Evolutionary conservation across 2,113 vertebrate genomes (phyloP).

Genomic region (Cololabis saira): DNA sequence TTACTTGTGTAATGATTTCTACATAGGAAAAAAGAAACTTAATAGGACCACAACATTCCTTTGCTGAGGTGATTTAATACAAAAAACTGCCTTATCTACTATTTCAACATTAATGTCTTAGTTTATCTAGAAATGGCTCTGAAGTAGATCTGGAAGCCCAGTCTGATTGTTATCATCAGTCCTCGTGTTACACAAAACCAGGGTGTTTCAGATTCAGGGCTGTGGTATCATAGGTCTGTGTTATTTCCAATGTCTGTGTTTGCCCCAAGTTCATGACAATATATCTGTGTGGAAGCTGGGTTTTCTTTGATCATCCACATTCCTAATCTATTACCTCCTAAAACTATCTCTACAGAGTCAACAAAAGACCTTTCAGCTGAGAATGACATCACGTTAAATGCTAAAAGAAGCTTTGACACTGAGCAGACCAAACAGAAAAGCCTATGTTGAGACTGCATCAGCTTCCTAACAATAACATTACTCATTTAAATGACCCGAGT

Average conservation of each 20-base stretch:
- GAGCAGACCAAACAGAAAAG: slow-evolving; percentile 45
- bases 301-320: slow-evolving; percentile 14
- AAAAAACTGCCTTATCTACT: slow-evolving; percentile 23
- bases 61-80: slow-evolving; percentile 13
- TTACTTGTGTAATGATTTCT: not conserved
- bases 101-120: slow-evolving; percentile 19
- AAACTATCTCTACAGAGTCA: slow-evolving; percentile 30
- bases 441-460: not conserved
- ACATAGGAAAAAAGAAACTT: too few species aligned
- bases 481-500: slow-evolving; percentile 6
- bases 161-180: slow-evolving; percentile 41
- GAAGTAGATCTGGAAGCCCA: slow-evolving; percentile 45
- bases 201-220: not conserved
- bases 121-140: slow-evolving; percentile 38
- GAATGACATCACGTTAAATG: slow-evolving; percentile 44
- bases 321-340: slow-evolving; percentile 50
- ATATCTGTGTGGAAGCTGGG: slow-evolving; percentile 15
- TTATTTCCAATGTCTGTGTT: not conserved
- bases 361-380: slow-evolving; percentile 17
- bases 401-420: slow-evolving; percentile 50
- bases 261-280: not conserved
- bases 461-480: slow-evolving; percentile 19
- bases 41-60: too few species aligned
- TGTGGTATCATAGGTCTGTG: not conserved
- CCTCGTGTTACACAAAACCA: slow-evolving; percentile 21